Evolutionary conservation across 2,797 vertebrate species (phyloP), one percentile per base, ranked within the genome.

Genomic region (Sebastes kiyomatsui): DNA sequence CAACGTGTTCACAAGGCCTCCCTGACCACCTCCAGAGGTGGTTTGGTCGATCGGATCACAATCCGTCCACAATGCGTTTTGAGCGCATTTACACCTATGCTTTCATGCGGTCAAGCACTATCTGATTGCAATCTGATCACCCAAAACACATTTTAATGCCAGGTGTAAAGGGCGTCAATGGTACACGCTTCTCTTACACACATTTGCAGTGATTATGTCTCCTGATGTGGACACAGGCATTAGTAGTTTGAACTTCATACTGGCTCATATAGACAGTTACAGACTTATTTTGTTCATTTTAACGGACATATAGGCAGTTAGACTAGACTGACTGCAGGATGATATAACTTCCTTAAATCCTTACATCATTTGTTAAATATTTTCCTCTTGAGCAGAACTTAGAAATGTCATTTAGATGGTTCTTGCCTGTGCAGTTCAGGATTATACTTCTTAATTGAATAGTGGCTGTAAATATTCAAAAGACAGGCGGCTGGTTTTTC

Each of bases 131-230:
- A 16, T 42, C 13, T 42, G 38, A 16, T 42, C 38, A 3, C 38
- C 38, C 5, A 42, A 42, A 42, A 16, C 13, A 42, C 38, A 42
- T 42, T 42, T 42, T 42, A 42, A 14, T 42, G 38, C 38, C 38
- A 42, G 0, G 38, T 0, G 38, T 16, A 6, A 3, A 42, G 5
- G 38, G 5, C 5, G 5, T 42, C 0, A 42, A 42, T 42, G 38
- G 6, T 13, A 4, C 11, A 7, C 2, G 1, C 13, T 33, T 46
- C 25, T 22, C 7, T 35, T 18, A 9, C 25, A 52, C 65, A 61
- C 22, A 61, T 35, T 54, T 11, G 11, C 32, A 27, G 7, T 16
- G 7, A 16, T 28, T 56, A 42, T 64, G 0, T 38, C 4, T 55
- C 22, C 25, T 61, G 7, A 62, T 54, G 33, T 52, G 22, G 11